These are phyloP conservation scores for Hydropsyche tenuis DNA, from an alignment of 1,140 invertebrate genomes.

Conservation along the genomic window DNA sequence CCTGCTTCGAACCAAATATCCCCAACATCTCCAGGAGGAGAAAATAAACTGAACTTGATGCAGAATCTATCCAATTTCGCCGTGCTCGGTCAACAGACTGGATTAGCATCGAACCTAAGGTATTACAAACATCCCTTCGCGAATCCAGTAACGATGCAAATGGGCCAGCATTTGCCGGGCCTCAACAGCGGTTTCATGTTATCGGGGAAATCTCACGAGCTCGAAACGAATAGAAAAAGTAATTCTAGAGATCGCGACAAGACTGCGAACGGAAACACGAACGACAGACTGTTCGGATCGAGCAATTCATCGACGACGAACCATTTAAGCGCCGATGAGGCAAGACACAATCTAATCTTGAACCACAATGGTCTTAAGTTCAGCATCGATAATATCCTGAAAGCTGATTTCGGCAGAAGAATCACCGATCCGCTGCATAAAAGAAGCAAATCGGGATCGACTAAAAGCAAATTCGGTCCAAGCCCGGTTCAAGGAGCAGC, in stretches of 20 bases:
- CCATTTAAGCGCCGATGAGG: conserved; percentile 53
- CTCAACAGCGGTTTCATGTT: conserved; percentile 37
- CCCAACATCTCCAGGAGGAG: conserved; percentile 41
- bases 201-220: conserved; percentile 12
- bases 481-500: not conserved
- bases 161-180: conserved; percentile 35
- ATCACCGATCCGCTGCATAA: conserved; percentile 74
- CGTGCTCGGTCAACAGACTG: conserved; percentile 40
- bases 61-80: conserved; percentile 43
- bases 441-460: conserved; percentile 55
- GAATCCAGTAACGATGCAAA: conserved; percentile 34
- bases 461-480: conserved; percentile 45
- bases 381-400: conserved; percentile 91
- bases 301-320: conserved; percentile 51
- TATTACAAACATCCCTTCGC: conserved; percentile 47
- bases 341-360: conserved; percentile 55
- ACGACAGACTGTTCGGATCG: conserved; percentile 42
- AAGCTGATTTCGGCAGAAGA: conserved; percentile 83
- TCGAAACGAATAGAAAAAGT: conserved; percentile 38
- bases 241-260: conserved; percentile 36
- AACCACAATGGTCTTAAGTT: conserved; percentile 80
- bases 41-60: conserved; percentile 46
- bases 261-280: conserved; percentile 35
- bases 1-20: conserved; percentile 34
- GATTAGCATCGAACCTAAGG: conserved; percentile 32